Evolutionary conservation across 2,797 vertebrate species (phyloP).

Genomic region (Sciurus carolinensis): DNA sequence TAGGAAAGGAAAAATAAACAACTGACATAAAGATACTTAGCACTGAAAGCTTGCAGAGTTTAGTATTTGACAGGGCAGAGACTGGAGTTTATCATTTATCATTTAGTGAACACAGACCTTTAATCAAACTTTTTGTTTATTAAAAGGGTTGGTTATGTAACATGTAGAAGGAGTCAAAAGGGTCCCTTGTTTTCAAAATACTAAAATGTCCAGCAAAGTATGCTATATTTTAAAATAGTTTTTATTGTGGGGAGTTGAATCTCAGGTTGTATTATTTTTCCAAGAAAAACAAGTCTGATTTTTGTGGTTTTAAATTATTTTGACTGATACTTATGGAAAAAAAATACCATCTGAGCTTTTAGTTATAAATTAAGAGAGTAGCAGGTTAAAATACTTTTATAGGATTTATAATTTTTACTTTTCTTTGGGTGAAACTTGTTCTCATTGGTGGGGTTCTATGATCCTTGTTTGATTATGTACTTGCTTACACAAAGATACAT

Average conservation of each 20-base stretch:
- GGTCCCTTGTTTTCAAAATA: constrained; percentile 69
- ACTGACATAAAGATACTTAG: constrained; percentile 76
- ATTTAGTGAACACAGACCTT: constrained; percentile 75
- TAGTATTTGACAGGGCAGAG: constrained; percentile 75
- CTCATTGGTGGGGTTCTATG: background rate
- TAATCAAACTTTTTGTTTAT: constrained; percentile 79
- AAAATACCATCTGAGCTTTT: background rate
- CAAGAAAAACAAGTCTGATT: constrained; percentile 60
- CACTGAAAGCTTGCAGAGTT: constrained; percentile 73
- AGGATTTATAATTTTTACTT: constrained; percentile 66
- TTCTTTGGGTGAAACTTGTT: background rate
- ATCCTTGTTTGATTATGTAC: background rate
- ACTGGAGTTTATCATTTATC: constrained; percentile 83
- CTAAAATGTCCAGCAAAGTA: constrained; percentile 48
- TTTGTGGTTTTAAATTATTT: constrained; percentile 67
- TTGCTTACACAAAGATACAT: background rate
- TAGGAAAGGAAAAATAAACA: constrained; percentile 83
- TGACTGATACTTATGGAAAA: constrained; percentile 51
- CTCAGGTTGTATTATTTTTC: constrained; percentile 63
- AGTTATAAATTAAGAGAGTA: constrained; percentile 42
- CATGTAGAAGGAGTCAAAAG: constrained; percentile 57
- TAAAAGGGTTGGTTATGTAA: constrained; percentile 52
- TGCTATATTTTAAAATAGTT: constrained; percentile 63
- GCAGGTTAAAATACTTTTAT: constrained; percentile 61
- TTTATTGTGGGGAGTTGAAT: constrained; percentile 54